A percentile compares a stretch with the other conserved stretches of the same genome.
phyloP scores from a whole-genome alignment of 1,140 invertebrate genomes.

The Drosophila sp. region DNA sequence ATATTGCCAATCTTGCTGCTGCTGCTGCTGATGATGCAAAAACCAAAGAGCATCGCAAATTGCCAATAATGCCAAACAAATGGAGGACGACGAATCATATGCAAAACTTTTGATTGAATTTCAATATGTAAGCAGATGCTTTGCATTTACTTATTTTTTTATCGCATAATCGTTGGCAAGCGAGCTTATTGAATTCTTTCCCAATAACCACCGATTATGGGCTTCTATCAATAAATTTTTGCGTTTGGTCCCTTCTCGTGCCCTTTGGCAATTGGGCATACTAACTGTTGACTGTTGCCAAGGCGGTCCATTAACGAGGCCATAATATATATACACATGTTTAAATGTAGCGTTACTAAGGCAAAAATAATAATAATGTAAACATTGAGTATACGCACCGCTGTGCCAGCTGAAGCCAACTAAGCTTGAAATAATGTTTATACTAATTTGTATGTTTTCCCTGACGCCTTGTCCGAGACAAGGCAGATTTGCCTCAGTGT shows the following conservation, averaged over 20 bases:
- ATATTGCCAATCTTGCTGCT: constrained; percentile 1
- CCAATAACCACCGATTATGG: constrained; percentile 34
- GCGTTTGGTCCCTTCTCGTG: constrained; percentile 20
- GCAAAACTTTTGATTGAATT: constrained; percentile 36
- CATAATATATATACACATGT: constrained; percentile 43
- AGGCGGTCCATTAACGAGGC: constrained; percentile 32
- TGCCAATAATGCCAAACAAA: constrained; percentile 36
- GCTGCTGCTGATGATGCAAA: background rate
- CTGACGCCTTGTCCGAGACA: constrained; percentile 35
- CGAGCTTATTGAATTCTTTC: constrained; percentile 23
- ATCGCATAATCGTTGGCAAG: constrained; percentile 47
- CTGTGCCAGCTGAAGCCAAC: constrained; percentile 40
- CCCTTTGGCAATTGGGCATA: constrained; percentile 32
- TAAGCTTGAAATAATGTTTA: constrained; percentile 52
- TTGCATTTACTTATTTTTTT: constrained; percentile 40
- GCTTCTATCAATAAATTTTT: constrained; percentile 24
- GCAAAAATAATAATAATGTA: constrained; percentile 28
- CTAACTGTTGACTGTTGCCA: constrained; percentile 37
- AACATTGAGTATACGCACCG: constrained; percentile 61
- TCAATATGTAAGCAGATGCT: constrained; percentile 32
- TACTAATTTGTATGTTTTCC: constrained; percentile 36
- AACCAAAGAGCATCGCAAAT: constrained; percentile 24
- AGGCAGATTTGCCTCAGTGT: constrained; percentile 15
- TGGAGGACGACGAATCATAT: constrained; percentile 38
- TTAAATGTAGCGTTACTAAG: constrained; percentile 36